Conservation (phyloP, 2,113 vertebrate species). For the Pluvianellus socialis region DNA sequence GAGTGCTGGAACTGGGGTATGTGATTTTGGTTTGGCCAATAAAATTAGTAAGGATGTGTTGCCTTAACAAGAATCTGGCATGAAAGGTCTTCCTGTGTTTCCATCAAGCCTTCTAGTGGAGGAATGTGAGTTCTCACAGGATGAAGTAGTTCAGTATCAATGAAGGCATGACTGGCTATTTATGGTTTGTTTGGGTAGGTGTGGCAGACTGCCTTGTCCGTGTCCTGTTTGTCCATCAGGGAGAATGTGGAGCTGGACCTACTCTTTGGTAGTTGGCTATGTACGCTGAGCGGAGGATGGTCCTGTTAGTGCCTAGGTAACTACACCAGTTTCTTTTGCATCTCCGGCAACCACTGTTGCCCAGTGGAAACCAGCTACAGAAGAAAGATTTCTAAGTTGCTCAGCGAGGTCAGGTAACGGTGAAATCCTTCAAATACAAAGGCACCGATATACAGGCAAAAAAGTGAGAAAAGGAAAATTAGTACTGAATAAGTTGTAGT, state of each 20-base stretch:
- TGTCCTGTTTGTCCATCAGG: not conserved
- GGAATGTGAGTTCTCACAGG: not conserved
- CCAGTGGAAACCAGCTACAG: not conserved
- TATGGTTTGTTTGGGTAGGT: not conserved
- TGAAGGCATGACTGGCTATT: not conserved
- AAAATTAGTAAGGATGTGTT: not conserved
- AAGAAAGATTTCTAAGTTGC: not conserved
- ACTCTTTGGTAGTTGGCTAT: not conserved
- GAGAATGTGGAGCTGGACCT: not conserved
- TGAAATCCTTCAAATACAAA: not conserved
- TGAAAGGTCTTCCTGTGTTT: not conserved
- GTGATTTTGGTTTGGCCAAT: not conserved
- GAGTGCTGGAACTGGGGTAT: not conserved
- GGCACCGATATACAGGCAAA: not conserved
- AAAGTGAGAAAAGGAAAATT: not conserved
- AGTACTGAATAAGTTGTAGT: not conserved
- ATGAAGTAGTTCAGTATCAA: not conserved
- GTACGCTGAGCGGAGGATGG: not conserved
- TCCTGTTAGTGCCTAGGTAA: not conserved
- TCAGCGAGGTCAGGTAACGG: not conserved
- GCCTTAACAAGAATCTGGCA: not conserved
- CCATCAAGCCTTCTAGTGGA: not conserved
- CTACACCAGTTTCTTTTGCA: not conserved
- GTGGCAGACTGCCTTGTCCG: not conserved
- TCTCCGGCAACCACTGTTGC: not conserved